Base-by-base conservation (phyloP, 2,888 invertebrate species). In the Ennomos fuscantarius region DNA sequence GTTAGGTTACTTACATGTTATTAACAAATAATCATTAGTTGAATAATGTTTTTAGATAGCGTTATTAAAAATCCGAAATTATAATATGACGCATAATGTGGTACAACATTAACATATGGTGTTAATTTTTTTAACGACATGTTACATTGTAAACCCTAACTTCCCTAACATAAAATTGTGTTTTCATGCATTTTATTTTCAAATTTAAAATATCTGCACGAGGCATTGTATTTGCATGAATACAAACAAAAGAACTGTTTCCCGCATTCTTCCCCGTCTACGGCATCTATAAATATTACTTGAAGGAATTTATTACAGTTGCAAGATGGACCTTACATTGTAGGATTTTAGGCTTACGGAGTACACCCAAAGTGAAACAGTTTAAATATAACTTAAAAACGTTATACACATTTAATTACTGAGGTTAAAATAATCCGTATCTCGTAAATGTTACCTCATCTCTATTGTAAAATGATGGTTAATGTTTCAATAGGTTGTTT, bases 281-380 rank as follows among this genome's bases (percentile, higher is more conserved):
- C 40, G 11, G 10, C 46, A 40, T 63, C 65, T 62, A 65, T 59
- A 65, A 68, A 68, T 65, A 65, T 59, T 57, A n/a, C 57, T 57
- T 45, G 47, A 42, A 56, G 60, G 63, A 63, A 63, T 62, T 59
- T 49, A 60, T 61, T 57, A 50, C 49, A 44, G 43, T 61, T 57
- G 44, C 24, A 13, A 36, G 54, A 47, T 48, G 50, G 48, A 49
- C 42, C 45, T 55, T 60, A 62, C 63, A 62, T 54, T 65, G 67
- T 63, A n/a, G n/a, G n/a, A n/a, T n/a, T n/a, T n/a, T n/a, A n/a
- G n/a, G n/a, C n/a, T n/a, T 41, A 41, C 47, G 55, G 34, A 42
- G 39, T 51, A 40, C 32, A 34, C 33, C 15, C 32, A 46, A 42
- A 36, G 36, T 47, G 39, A 41, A 37, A 52, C 40, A n/a, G 12